Evolutionary conservation across 2,888 invertebrate species (phyloP), one percentile per base, ranked within the genome.

Genomic region (Cosmia trapezina): DNA sequence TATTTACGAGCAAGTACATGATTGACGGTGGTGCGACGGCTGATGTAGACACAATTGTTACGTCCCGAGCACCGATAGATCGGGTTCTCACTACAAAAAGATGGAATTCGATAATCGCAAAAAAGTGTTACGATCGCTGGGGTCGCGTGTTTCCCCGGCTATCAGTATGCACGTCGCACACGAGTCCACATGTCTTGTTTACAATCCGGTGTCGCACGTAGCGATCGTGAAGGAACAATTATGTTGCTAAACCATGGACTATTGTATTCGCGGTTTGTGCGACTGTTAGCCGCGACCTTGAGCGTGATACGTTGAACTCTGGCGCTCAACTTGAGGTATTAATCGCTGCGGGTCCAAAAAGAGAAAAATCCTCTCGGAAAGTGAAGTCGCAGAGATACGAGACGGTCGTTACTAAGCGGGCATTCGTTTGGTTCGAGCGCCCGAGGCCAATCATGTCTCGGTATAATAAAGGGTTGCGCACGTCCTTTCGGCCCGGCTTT

Each of bases 371-470:
- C 83, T 86, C 88, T 90, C 77, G 86, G 78, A 92, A 91, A 93
- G 90, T 89, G 88, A 91, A 92, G 91, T 91, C 91, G 89, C 91
- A 88, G 89, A 91, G 90, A 91, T 91, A 91, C 91, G 90, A 89
- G 90, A 87, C 86, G 89, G 91, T 92, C 91, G 94, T 94, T 94
- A 92, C 94, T 91, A 91, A 93, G 93, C 93, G 92, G 80, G 84
- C 86, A 83, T 94, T 94, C 94, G 92, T 92, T 94, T 92, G 90
- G 93, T 91, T 90, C 90, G 90, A 93, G 90, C 93, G 94, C 95
- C 94, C 88, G 92, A 91, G 96, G 96, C 93, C 94, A 94, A 95
- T 95, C 96, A 96, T 95, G 96, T 93, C 95, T 94, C 89, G 91
- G 90, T 91, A 91, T 95, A 96, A 96, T 95, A 94, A 94, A 95